These are phyloP conservation scores for Scomber scombrus DNA, from an alignment of 2,113 vertebrate genomes.

Conservation along the genomic window DNA sequence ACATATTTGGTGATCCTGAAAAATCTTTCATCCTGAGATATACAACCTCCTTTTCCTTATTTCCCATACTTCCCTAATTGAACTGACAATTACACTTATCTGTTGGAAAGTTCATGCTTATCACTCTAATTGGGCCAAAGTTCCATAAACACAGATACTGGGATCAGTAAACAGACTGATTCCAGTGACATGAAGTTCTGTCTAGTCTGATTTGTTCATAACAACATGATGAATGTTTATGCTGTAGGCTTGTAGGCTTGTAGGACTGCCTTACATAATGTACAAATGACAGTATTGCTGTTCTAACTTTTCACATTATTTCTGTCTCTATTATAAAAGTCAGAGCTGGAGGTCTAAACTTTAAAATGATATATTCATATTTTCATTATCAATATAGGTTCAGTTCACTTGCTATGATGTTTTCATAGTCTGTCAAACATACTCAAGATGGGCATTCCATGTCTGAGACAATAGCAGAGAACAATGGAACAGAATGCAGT, in stretches of 20 bases:
- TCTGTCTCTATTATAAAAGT: neutral
- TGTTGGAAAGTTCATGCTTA: slow-evolving; percentile 35
- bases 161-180: slow-evolving; percentile 50
- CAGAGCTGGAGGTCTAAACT: too few relatives aligned
- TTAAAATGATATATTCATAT: too few relatives aligned
- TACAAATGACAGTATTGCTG: neutral
- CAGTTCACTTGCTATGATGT: too few relatives aligned
- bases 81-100: slow-evolving; percentile 55
- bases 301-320: neutral
- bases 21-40: neutral
- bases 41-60: neutral
- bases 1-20: neutral
- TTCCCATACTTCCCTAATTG: slow-evolving; percentile 19
- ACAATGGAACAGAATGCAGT: too few relatives aligned
- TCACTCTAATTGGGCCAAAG: slow-evolving; percentile 13
- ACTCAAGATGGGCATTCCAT: too few relatives aligned
- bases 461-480: too few relatives aligned
- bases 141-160: slow-evolving; percentile 39
- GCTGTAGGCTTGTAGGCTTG: too few relatives aligned
- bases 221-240: slow-evolving; percentile 44
- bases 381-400: too few relatives aligned
- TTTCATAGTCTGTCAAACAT: too few relatives aligned
- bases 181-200: slow-evolving; percentile 21
- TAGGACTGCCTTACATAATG: neutral
- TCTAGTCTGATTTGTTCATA: neutral